phyloP scores from a whole-genome alignment of 2,797 vertebrate genomes.

The Gadopsis bispinosus region DNA sequence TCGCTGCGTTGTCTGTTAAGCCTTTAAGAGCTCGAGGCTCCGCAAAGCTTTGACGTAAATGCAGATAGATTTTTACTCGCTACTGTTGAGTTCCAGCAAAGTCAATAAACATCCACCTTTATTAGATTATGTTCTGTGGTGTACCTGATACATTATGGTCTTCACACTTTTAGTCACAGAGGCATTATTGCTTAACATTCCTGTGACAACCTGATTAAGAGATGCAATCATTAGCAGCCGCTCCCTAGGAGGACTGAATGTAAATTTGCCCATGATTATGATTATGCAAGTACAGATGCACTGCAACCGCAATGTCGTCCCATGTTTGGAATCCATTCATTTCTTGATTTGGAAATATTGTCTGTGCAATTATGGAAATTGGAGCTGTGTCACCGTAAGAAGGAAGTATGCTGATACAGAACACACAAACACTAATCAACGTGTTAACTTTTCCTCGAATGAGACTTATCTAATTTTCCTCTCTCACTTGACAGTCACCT shows the following conservation, averaged over 20 bases:
- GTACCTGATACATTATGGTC: conserved; percentile 17
- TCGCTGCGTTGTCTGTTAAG: conserved; percentile 17
- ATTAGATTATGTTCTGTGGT: conserved; percentile 43
- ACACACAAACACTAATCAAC: conserved; percentile 14
- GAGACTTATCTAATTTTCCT: conserved; percentile 25
- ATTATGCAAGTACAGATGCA: conserved; percentile 53
- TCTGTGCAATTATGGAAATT: conserved; percentile 42
- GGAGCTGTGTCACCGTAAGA: conserved; percentile 4
- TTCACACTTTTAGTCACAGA: conserved; percentile 11
- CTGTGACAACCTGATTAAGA: conserved; percentile 52
- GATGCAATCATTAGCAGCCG: conserved; percentile 74
- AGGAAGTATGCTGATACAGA: conserved; percentile 13
- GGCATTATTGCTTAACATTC: conserved; percentile 57
- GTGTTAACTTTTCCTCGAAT: background rate
- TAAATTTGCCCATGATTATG: conserved; percentile 58
- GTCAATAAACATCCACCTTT: conserved; percentile 54
- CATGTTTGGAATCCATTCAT: conserved; percentile 50
- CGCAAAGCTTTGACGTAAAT: conserved; percentile 45
- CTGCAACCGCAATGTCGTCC: conserved; percentile 36
- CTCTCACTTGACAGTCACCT: conserved; percentile 61
- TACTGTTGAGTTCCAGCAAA: conserved; percentile 35
- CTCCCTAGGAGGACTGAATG: conserved; percentile 51
- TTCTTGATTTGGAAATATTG: conserved; percentile 58
- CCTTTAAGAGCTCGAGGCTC: conserved; percentile 26
- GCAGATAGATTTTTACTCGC: conserved; percentile 59